Base-by-base conservation (phyloP, 2,888 invertebrate genomes). In the Microctonus aethiopoides region DNA sequence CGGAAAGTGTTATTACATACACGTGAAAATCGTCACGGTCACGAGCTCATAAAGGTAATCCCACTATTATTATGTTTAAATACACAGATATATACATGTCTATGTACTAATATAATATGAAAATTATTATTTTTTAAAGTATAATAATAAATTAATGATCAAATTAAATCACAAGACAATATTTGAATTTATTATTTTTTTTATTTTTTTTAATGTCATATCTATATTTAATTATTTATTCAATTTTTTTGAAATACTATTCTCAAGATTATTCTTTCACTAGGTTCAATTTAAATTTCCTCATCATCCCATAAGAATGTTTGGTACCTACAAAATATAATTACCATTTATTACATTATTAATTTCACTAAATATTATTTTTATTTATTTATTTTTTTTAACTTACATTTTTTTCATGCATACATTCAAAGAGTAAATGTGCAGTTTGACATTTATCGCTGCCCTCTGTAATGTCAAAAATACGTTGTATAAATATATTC, bases 401-500 rank as follows among this genome's bases (percentile, higher is more conserved):
- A 36, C 57, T 60, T 56, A 70, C 66, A 16, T 66, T 32, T 10
- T 54, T 60, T 10, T 62, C 60, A 13, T 51, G 24, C n/a, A 71
- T 26, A 61, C 71, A 71, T 3, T 13, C n/a, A 6, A 64, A 32
- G 6, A 51, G 7, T 22, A 52, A 51, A 20, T 41, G 29, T 7
- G 68, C 68, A 4, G 60, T 67, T 24, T 57, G 20, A 61, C 71
- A 71, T 13, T 59, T 24, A 51, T 71, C 67, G 22, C 6, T n/a
- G 32, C 52, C 68, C 26, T 7, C 71, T 71, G 52, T 2, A 64
- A 68, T 46, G 10, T 6, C 39, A 34, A 11, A 34, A 10, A 16
- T 24, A 36, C 2, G 61, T 34, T 20, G 16, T 39, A 11, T 9
- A 3, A 22, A 11, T 54, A 11, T 54, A 22, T 39, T 10, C 13